Conservation (phyloP, 2,888 invertebrate genomes). For the Xestia xanthographa region DNA sequence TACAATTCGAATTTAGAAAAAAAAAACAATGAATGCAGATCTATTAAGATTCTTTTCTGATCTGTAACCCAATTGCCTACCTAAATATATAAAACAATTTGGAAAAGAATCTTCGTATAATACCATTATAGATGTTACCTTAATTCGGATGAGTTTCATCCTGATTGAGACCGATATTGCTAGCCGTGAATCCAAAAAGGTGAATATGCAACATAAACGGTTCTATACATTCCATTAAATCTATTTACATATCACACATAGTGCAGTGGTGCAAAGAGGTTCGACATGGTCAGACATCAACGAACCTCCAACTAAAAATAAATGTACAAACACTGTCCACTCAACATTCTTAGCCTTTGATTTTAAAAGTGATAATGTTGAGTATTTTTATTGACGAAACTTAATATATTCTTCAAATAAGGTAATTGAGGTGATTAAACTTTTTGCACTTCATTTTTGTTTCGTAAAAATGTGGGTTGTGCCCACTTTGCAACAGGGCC, state of each 20-base stretch:
- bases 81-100: slow-evolving; percentile 31
- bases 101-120: neutral
- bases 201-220: slow-evolving; percentile 63
- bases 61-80: slow-evolving; percentile 47
- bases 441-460: neutral
- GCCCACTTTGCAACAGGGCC: slow-evolving; percentile 13
- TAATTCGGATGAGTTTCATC: slow-evolving; percentile 29
- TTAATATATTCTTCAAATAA: slow-evolving; percentile 30
- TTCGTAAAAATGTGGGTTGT: neutral
- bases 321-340: slow-evolving; percentile 85
- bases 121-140: slow-evolving; percentile 51
- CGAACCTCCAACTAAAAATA: slow-evolving; percentile 73
- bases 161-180: slow-evolving; percentile 35
- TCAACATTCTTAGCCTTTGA: slow-evolving; percentile 87
- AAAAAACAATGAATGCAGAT: slow-evolving; percentile 17
- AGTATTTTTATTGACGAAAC: slow-evolving; percentile 76
- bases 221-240: slow-evolving; percentile 70
- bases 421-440: neutral
- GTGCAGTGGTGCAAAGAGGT: slow-evolving; percentile 75
- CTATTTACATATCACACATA: slow-evolving; percentile 73
- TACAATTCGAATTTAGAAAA: slow-evolving; percentile 27
- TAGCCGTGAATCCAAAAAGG: slow-evolving; percentile 50
- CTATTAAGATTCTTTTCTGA: slow-evolving; percentile 5
- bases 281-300: slow-evolving; percentile 77
- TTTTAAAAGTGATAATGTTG: slow-evolving; percentile 61